A percentile compares a stretch with the other conserved stretches of the same genome.
Evolutionary conservation across 2,888 invertebrate genomes (phyloP).

Genomic region (Cantharis rufa): DNA sequence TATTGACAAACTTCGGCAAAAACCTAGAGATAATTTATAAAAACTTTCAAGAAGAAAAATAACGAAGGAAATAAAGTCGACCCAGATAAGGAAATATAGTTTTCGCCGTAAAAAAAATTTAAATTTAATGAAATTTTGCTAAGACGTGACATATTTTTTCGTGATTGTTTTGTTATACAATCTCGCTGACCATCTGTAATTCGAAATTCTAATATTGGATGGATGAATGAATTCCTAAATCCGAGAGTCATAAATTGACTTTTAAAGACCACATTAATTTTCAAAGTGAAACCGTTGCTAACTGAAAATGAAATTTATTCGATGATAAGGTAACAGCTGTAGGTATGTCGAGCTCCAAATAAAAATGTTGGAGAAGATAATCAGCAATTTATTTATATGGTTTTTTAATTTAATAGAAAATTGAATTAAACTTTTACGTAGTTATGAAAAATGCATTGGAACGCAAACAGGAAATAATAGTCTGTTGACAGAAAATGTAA

Average conservation of each 20-base stretch:
- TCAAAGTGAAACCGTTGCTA: conserved; percentile 11
- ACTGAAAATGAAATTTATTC: conserved; percentile 17
- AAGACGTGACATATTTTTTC: not conserved
- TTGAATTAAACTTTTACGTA: not conserved
- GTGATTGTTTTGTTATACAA: not conserved
- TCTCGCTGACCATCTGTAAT: not conserved
- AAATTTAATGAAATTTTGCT: not conserved
- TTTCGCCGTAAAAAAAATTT: not conserved
- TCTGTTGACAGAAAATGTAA: not conserved
- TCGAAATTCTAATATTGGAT: not conserved
- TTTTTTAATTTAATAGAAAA: not conserved
- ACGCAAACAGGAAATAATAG: not conserved
- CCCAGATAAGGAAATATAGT: not conserved
- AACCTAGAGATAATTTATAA: not conserved
- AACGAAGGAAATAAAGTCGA: not conserved
- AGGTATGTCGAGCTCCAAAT: not conserved
- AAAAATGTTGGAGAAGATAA: not conserved
- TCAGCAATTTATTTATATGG: not conserved
- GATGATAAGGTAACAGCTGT: conserved; percentile 19
- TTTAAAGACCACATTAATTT: conserved; percentile 18
- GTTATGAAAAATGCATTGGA: not conserved
- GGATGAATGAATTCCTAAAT: not conserved
- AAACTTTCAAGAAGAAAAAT: not conserved
- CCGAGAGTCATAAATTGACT: conserved; percentile 7
- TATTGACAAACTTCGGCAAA: conserved; percentile 1